Percentiles rank a stretch among this genome's conserved stretches.
These are phyloP conservation scores for Tetragonula carbonaria DNA, from an alignment of 2,888 invertebrate species.

Conservation along the genomic window DNA sequence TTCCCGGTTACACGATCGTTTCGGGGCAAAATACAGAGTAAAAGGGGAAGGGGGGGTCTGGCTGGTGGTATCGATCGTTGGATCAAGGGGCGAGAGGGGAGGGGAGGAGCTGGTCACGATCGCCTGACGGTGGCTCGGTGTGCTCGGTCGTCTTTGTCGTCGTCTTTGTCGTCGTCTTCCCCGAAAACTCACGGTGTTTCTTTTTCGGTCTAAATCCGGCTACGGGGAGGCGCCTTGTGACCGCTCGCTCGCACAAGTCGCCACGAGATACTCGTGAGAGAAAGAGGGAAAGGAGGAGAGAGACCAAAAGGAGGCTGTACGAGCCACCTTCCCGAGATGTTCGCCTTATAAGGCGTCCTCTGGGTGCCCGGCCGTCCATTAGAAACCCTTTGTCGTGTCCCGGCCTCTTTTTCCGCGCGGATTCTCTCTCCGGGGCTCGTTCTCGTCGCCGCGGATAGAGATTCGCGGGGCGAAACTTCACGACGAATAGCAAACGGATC, in stretches of 20 bases:
- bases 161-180: conserved; percentile 44
- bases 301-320: conserved; percentile 64
- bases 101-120: conserved; percentile 51
- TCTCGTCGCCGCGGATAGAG: conserved; percentile 35
- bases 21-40: conserved; percentile 35
- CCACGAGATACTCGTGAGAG: conserved; percentile 48
- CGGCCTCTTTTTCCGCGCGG: conserved; percentile 66
- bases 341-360: conserved; percentile 80
- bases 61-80: conserved; percentile 50
- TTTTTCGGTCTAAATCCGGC: conserved; percentile 78
- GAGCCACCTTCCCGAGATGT: conserved; percentile 67
- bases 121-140: conserved; percentile 37
- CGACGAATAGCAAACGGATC: background rate
- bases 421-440: conserved; percentile 50
- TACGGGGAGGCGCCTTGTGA: conserved; percentile 71
- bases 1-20: conserved; percentile 35
- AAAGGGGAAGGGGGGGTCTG: background rate
- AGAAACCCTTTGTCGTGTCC: conserved; percentile 79
- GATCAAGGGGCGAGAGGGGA: conserved; percentile 31
- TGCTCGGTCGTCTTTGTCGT: conserved; percentile 49
- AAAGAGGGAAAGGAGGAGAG: conserved; percentile 26
- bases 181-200: conserved; percentile 58
- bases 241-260: conserved; percentile 66
- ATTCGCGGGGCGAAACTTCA: conserved; percentile 28
- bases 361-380: conserved; percentile 76